Percentiles rank a stretch among this genome's conserved stretches.
phyloP scores from a whole-genome alignment of 1,140 invertebrate genomes.

The Nasonia giraulti region DNA sequence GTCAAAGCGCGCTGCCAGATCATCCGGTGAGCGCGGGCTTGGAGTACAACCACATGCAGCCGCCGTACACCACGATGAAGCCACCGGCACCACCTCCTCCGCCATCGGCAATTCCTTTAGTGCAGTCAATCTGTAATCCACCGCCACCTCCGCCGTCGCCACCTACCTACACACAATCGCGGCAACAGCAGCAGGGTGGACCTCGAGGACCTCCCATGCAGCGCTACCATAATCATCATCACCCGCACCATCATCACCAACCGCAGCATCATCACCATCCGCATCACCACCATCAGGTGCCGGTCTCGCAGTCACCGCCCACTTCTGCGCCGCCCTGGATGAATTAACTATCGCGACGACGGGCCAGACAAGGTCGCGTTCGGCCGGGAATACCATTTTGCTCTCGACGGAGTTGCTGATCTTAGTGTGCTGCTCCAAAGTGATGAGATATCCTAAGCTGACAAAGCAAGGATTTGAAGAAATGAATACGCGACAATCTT shows the following conservation, averaged over 20 bases:
- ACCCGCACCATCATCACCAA: constrained; percentile 62
- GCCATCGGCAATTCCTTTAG: constrained; percentile 59
- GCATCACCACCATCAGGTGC: constrained; percentile 63
- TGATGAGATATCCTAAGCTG: too few species aligned
- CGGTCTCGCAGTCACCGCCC: constrained; percentile 65
- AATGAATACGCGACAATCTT: too few species aligned
- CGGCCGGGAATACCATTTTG: not conserved
- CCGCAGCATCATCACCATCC: constrained; percentile 54
- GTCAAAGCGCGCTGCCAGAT: constrained; percentile 61
- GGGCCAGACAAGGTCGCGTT: constrained; percentile 19
- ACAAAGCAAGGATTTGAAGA: too few species aligned
- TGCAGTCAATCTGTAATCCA: constrained; percentile 69
- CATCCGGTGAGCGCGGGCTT: constrained; percentile 57
- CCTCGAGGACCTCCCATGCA: constrained; percentile 44
- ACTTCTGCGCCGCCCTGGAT: constrained; percentile 66
- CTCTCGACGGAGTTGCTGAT: not conserved
- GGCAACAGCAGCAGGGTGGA: constrained; percentile 55
- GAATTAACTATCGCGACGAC: constrained; percentile 59
- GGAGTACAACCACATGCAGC: constrained; percentile 62
- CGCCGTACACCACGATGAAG: constrained; percentile 64
- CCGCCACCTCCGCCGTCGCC: constrained; percentile 63
- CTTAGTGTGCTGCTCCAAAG: too few species aligned
- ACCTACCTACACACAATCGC: constrained; percentile 60
- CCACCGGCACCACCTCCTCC: constrained; percentile 57
- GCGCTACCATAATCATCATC: constrained; percentile 53